Percentiles rank a stretch among this genome's conserved stretches.
These are phyloP conservation scores for Sparidentex hasta DNA, from an alignment of 2,797 vertebrate genomes.

Conservation along the genomic window DNA sequence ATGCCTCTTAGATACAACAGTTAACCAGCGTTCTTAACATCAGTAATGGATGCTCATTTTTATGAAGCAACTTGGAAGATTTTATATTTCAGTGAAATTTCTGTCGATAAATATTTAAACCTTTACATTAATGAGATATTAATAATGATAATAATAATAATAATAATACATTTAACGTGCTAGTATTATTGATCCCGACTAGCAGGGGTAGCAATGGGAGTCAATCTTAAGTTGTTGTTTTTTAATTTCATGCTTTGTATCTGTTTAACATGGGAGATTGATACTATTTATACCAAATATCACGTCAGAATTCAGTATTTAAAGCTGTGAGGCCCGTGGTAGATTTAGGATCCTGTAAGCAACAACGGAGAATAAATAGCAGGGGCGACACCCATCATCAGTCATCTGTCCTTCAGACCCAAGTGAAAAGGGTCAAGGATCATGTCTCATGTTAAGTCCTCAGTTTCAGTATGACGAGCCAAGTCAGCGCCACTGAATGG, in stretches of 20 bases:
- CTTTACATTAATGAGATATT: too few species aligned
- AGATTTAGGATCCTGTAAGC: not conserved
- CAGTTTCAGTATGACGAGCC: constrained; percentile 2
- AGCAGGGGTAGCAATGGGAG: too few species aligned
- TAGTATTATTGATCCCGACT: too few species aligned
- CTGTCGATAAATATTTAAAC: too few species aligned
- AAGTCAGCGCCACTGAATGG: not conserved
- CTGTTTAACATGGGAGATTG: not conserved
- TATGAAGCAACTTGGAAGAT: too few species aligned
- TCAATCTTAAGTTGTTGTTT: not conserved
- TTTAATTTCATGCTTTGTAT: not conserved
- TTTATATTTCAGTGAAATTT: too few species aligned
- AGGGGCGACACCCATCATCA: constrained; percentile 17
- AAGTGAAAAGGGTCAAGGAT: constrained; percentile 29
- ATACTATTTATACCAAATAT: not conserved
- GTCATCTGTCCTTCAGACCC: constrained; percentile 5
- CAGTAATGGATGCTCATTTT: too few species aligned
- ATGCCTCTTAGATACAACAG: too few species aligned
- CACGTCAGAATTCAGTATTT: not conserved
- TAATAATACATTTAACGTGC: too few species aligned
- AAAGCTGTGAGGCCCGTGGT: not conserved
- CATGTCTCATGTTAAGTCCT: constrained; percentile 10
- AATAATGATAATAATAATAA: too few species aligned
- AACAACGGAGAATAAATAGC: constrained; percentile 33
- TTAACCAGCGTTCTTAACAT: too few species aligned